Evolutionary conservation across 2,113 vertebrate species (phyloP).

Genomic region (Cricetomys ansorgei): DNA sequence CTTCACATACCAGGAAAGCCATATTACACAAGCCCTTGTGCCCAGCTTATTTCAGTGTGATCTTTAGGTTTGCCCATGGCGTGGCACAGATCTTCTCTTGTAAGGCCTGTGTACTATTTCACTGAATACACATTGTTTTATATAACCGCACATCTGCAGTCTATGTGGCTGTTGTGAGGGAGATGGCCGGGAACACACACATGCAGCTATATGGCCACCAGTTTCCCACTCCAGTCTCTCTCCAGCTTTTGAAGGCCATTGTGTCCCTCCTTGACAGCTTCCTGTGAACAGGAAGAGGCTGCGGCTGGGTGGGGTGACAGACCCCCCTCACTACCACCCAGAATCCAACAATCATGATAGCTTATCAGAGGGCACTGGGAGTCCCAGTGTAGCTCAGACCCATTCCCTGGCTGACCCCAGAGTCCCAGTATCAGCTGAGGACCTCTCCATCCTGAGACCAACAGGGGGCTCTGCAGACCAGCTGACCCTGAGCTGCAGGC

Average conservation of each 20-base stretch:
- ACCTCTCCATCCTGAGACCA: not conserved
- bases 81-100: not conserved
- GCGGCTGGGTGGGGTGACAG: not conserved
- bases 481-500: not conserved
- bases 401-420: not conserved
- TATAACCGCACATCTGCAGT: no score
- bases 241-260: not conserved
- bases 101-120: not conserved
- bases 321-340: not conserved
- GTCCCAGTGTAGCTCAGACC: not conserved
- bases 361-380: not conserved
- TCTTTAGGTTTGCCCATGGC: not conserved
- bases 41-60: not conserved
- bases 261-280: not conserved
- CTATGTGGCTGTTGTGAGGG: no score
- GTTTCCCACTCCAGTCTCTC: not conserved
- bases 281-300: not conserved
- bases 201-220: not conserved
- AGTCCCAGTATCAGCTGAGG: not conserved
- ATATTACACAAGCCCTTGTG: not conserved
- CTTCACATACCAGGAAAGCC: not conserved
- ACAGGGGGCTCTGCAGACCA: not conserved
- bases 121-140: not conserved
- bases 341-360: no score
- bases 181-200: not conserved